These are phyloP conservation scores for Horisme vitalbata DNA, from an alignment of 2,888 invertebrate species.

Conservation along the genomic window DNA sequence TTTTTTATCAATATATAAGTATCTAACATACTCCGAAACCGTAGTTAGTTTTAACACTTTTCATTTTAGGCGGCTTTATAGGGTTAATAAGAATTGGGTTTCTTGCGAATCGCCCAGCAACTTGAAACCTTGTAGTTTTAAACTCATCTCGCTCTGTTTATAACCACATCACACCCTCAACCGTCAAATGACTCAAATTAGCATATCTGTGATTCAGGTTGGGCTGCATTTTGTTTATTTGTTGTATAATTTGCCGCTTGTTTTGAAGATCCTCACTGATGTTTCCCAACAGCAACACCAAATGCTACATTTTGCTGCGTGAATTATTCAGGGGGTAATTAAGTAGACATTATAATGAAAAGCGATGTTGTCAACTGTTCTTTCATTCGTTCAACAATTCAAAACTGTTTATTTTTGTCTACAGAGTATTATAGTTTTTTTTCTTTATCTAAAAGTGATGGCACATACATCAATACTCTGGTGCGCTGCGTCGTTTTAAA, in stretches of 20 bases:
- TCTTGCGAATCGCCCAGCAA: too few species aligned
- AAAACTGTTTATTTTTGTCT: too few species aligned
- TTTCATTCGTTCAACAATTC: too few species aligned
- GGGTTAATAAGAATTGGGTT: too few species aligned
- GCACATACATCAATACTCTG: too few species aligned
- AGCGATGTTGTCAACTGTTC: background rate
- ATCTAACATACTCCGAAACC: too few species aligned
- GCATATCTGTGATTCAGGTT: conserved; percentile 58
- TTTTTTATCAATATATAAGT: too few species aligned
- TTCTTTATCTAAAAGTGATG: too few species aligned
- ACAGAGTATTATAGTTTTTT: too few species aligned
- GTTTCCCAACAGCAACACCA: conserved; percentile 26
- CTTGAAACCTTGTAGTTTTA: background rate
- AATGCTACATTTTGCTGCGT: conserved; percentile 21
- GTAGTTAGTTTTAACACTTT: too few species aligned
- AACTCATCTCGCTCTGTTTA: conserved; percentile 9
- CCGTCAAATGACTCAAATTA: conserved; percentile 54
- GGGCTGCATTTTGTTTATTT: conserved; percentile 35
- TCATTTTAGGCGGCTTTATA: too few species aligned
- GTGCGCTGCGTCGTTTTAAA: too few species aligned
- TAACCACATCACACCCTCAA: conserved; percentile 11
- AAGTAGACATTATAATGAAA: conserved; percentile 13
- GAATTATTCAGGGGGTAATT: conserved; percentile 29
- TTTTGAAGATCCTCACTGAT: conserved; percentile 17
- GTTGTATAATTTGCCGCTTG: conserved; percentile 34